These are phyloP conservation scores for Sitophilus oryzae DNA, from an alignment of 1,140 invertebrate genomes.

Conservation along the genomic window DNA sequence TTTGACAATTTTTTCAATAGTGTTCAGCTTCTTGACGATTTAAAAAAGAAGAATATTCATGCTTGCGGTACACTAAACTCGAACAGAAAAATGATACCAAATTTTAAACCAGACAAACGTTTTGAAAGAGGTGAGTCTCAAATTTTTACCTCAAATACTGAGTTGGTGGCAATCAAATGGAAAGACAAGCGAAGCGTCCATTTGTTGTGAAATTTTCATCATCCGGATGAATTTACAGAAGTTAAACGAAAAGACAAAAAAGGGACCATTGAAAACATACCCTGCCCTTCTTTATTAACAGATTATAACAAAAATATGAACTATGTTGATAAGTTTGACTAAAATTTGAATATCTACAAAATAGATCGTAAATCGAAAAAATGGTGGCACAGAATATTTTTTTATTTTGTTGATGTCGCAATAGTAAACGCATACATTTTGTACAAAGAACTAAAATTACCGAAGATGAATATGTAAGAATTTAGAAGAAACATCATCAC, in stretches of 20 bases:
- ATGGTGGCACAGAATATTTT: slow-evolving; percentile 44
- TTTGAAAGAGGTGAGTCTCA: slow-evolving; percentile 41
- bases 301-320: slow-evolving; percentile 42
- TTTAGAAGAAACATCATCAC: slow-evolving; percentile 1
- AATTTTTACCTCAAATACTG: slow-evolving; percentile 34
- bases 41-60: slow-evolving; percentile 38
- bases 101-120: slow-evolving; percentile 38
- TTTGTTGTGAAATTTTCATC: slow-evolving; percentile 34
- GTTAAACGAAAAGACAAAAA: slow-evolving; percentile 38
- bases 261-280: slow-evolving; percentile 32
- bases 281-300: slow-evolving; percentile 34
- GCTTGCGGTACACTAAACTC: slow-evolving; percentile 43
- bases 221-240: slow-evolving; percentile 23
- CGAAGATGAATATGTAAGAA: slow-evolving; percentile 3
- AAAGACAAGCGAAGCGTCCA: slow-evolving; percentile 33
- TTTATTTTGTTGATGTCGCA: slow-evolving; percentile 35
- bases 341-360: slow-evolving; percentile 30
- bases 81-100: slow-evolving; percentile 33
- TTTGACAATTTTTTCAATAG: slow-evolving; percentile 47
- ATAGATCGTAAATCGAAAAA: slow-evolving; percentile 41
- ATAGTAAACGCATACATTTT: slow-evolving; percentile 26
- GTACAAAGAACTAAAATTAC: slow-evolving; percentile 2
- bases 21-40: slow-evolving; percentile 36
- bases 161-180: slow-evolving; percentile 33
- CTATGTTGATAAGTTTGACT: slow-evolving; percentile 40